A percentile compares a stretch with the other conserved stretches of the same genome.
Evolutionary conservation across 2,113 vertebrate species (phyloP).

Genomic region (Ceratotherium simum): DNA sequence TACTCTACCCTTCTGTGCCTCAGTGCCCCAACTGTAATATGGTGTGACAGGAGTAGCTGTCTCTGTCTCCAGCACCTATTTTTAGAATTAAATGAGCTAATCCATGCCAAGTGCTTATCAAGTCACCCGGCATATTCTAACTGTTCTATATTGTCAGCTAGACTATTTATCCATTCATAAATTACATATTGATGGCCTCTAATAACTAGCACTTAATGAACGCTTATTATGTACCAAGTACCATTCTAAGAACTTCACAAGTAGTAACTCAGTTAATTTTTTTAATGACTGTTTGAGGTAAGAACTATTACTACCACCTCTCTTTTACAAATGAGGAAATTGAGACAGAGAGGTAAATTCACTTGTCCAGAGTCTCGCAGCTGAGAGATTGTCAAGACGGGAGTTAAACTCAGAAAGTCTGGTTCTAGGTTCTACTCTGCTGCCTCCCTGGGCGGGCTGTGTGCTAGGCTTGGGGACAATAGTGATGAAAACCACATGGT

Average conservation of each 20-base stretch:
- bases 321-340: not conserved
- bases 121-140: not conserved
- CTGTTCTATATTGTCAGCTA: not conserved
- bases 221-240: not conserved
- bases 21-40: not conserved
- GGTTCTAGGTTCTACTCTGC: not conserved
- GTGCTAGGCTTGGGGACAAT: rapidly evolving
- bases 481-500: not conserved
- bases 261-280: not conserved
- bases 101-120: not conserved
- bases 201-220: conserved; percentile 5
- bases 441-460: rapidly evolving
- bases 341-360: not conserved
- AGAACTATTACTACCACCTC: not conserved
- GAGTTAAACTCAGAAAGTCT: not conserved
- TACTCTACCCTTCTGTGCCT: not conserved
- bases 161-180: not conserved
- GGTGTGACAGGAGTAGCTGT: not conserved
- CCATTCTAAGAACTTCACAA: not conserved
- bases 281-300: not conserved
- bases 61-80: not conserved
- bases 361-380: not conserved
- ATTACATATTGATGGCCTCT: not conserved
- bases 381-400: not conserved
- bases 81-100: not conserved